Base-by-base conservation (phyloP, 2,113 vertebrate species). In the Percina caprodes region DNA sequence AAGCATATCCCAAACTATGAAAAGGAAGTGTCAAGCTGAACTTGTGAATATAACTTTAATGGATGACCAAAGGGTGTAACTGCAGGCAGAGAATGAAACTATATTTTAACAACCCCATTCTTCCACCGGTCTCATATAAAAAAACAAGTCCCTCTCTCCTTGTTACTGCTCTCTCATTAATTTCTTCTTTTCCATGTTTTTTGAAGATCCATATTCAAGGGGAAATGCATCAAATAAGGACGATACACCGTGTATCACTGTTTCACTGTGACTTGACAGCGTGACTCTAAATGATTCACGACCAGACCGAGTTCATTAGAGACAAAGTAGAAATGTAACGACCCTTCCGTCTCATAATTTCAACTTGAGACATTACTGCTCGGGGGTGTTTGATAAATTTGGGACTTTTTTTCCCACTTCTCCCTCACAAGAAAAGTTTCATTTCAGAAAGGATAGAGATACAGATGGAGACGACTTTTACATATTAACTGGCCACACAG, bases 241-340 rank as follows among this genome's bases (percentile, higher is more conserved):
- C 7, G 21, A 39, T 0, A 11, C 23, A 0, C 30, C 4, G 30
- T 4, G 30, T 30, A 30, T 30, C 30, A 4, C 30, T 30, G 35
- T 56, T 63, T 76, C 48, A 48, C 1, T 11, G 61, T 9, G 55
- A 56, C 69, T 15, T 35, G 60, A 42, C 45, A 23, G 24, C 6
- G 6, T 7, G 46, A 48, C 56, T 74, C 11, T 78, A 16, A 86
- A 54, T 69, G 79, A 82, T 86, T 85, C 61, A 77, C 4, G 35
- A 61, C 5, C 56, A 52, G 33, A 33, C 68, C 0, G 24, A 74
- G 49, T 33, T 81, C 68, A 77, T 77, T 62, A 74, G 58, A 52
- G 51, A 79, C 14, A 12, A 9, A 26, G 66, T 19, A 30, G 79
- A 46, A 74, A 68, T 6, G 15, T 56, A 48, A 56, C 10, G 35